A percentile compares a stretch with the other conserved stretches of the same genome.
phyloP scores from a whole-genome alignment of 2,113 vertebrate genomes.

The Vireo altiloquus region DNA sequence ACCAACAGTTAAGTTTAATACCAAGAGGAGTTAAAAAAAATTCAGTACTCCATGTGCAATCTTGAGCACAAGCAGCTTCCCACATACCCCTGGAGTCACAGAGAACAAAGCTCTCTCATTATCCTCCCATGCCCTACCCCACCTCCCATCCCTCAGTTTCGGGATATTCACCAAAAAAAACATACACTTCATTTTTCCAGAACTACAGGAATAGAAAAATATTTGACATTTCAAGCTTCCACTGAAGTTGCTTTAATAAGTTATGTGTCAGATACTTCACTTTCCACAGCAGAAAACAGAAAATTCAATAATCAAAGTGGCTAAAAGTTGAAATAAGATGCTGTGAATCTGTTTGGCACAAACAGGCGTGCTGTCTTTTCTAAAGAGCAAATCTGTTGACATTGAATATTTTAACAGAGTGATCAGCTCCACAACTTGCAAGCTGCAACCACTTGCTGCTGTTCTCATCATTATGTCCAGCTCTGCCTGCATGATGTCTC shows the following conservation, averaged over 20 bases:
- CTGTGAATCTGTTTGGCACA: not conserved
- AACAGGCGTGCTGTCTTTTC: not conserved
- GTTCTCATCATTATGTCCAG: constrained; percentile 66
- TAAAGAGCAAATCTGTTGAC: constrained; percentile 76
- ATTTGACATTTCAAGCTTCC: not conserved
- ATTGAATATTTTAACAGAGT: constrained; percentile 89
- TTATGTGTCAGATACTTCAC: not conserved
- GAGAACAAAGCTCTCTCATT: not conserved
- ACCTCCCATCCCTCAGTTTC: not conserved
- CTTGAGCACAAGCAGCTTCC: not conserved
- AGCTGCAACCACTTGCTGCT: constrained; percentile 84
- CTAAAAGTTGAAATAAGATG: not conserved
- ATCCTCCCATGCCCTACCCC: not conserved
- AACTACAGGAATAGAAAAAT: not conserved
- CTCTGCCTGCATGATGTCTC: constrained; percentile 78
- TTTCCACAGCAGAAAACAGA: not conserved
- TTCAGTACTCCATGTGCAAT: not conserved
- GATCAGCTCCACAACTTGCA: constrained; percentile 89
- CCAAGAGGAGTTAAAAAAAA: not conserved
- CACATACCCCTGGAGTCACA: not conserved
- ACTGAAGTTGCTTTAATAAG: constrained; percentile 28
- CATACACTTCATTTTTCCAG: not conserved
- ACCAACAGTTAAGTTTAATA: not conserved
- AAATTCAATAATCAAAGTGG: not conserved
- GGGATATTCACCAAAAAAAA: not conserved